A percentile compares a stretch with the other conserved stretches of the same genome.
Conservation (phyloP, 2,797 vertebrate species). For the Danio tinwini region DNA sequence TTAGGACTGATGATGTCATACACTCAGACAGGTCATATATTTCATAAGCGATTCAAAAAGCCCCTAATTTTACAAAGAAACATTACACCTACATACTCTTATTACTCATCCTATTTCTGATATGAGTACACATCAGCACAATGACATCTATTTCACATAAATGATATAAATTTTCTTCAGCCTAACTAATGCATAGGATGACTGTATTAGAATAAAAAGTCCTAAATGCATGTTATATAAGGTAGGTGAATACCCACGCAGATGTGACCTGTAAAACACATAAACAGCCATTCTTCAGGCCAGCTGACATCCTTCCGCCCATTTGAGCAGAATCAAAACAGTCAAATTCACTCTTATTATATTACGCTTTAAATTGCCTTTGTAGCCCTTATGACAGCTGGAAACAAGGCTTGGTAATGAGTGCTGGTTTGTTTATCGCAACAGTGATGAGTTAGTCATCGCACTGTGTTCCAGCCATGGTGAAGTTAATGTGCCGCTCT, state of each 20-base stretch:
- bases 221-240: not conserved
- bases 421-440: constrained; percentile 19
- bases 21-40: not conserved
- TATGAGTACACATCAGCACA: not conserved
- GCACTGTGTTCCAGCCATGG: constrained; percentile 2
- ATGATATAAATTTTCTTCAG: not conserved
- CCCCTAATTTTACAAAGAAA: not conserved
- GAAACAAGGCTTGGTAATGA: constrained; percentile 18
- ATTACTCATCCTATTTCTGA: not conserved
- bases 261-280: not conserved
- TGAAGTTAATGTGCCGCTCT: constrained; percentile 28
- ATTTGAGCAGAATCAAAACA: constrained; percentile 4
- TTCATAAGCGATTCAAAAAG: constrained; percentile 2
- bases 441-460: constrained; percentile 18
- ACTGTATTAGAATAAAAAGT: not conserved
- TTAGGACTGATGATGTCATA: constrained; percentile 5
- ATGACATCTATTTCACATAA: not conserved
- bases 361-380: not conserved
- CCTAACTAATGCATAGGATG: not conserved
- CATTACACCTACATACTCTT: not conserved
- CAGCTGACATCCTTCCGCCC: not conserved
- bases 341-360: not conserved
- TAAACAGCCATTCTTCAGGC: not conserved
- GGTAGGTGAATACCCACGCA: not conserved
- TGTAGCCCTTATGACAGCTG: not conserved